Conservation (phyloP, 2,797 vertebrate species). For the Ctenopoma multispine region DNA sequence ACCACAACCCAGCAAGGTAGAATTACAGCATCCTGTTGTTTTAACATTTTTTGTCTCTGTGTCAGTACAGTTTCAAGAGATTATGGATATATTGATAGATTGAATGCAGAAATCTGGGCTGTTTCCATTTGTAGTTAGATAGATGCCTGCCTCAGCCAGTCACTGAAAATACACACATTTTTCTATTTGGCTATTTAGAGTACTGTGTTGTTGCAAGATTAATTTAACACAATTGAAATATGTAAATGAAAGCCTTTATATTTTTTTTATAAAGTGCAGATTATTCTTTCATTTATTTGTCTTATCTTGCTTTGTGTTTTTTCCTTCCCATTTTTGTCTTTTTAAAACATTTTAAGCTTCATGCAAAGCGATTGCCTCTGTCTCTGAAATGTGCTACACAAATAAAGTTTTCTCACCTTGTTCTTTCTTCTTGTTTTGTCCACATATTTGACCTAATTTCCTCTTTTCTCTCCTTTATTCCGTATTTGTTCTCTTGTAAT, state of each 20-base stretch:
- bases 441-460: not conserved
- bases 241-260: no score
- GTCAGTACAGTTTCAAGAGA: conserved; percentile 5
- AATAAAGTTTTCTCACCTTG: conserved; percentile 36
- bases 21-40: conserved; percentile 27
- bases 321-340: not conserved
- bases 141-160: conserved; percentile 1
- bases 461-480: conserved; percentile 1
- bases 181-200: conserved; percentile 3
- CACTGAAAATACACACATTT: not conserved
- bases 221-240: not conserved
- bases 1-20: conserved; percentile 13
- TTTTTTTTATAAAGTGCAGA: not conserved
- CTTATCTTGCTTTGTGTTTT: not conserved
- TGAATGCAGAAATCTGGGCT: not conserved
- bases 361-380: not conserved
- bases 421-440: conserved; percentile 22
- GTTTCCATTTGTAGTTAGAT: conserved; percentile 11
- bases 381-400: conserved; percentile 24
- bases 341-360: not conserved
- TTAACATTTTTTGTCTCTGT: conserved; percentile 2
- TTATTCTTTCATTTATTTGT: not conserved
- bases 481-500: conserved; percentile 48
- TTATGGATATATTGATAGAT: conserved; percentile 4
- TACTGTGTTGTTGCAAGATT: not conserved